These are phyloP conservation scores for Microtus oregoni DNA, from an alignment of 2,113 vertebrate species.

Conservation along the genomic window DNA sequence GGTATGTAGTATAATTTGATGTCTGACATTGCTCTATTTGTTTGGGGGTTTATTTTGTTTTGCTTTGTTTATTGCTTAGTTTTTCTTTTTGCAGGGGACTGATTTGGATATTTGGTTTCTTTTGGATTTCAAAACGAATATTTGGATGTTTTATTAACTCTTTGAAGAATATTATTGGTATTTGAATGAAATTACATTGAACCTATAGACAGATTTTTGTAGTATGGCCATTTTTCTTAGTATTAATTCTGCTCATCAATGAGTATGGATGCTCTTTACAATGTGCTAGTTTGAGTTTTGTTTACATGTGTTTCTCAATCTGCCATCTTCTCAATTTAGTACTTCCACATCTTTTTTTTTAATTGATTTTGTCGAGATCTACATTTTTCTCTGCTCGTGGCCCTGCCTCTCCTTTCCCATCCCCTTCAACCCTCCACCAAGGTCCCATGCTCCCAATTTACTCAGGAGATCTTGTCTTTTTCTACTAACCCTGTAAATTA, in stretches of 20 bases:
- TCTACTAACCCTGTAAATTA: too few species aligned
- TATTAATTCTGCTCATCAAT: background rate
- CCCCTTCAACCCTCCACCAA: too few species aligned
- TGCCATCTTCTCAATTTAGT: background rate
- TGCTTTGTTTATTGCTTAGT: background rate
- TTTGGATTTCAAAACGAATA: background rate
- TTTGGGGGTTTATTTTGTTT: background rate
- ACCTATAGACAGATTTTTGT: background rate
- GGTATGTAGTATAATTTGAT: background rate
- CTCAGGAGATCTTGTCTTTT: too few species aligned
- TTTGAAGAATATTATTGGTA: background rate
- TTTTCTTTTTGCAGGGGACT: background rate
- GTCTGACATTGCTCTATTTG: background rate
- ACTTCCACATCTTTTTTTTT: background rate
- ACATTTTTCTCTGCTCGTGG: too few species aligned
- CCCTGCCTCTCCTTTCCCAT: too few species aligned
- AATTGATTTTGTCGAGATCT: too few species aligned
- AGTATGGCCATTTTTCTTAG: background rate
- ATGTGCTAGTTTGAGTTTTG: background rate
- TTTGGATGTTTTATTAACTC: background rate
- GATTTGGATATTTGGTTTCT: background rate
- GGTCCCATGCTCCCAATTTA: too few species aligned
- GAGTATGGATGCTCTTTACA: background rate
- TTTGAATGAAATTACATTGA: background rate
- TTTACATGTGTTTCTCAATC: background rate